Evolutionary conservation across 2,888 invertebrate genomes (phyloP).

Genomic region (Buathra laborator): DNA sequence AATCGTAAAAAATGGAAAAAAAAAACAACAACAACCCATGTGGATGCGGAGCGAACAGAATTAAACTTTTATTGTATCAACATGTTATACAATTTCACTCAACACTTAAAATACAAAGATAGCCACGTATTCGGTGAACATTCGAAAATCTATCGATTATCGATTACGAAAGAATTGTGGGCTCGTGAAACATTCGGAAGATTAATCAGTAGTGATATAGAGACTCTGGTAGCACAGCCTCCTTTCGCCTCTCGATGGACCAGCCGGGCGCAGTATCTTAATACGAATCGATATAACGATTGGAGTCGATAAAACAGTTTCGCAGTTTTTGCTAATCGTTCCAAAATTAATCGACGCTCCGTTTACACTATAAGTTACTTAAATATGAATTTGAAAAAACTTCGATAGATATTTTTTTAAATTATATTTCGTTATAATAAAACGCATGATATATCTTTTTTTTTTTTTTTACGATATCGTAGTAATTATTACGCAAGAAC

Average conservation of each 20-base stretch:
- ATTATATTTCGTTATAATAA: neutral
- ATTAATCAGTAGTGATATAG: neutral
- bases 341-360: neutral
- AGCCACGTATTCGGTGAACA: neutral
- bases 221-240: neutral
- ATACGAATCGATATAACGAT: neutral
- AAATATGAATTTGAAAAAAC: neutral
- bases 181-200: constrained; percentile 13
- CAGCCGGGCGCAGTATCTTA: neutral
- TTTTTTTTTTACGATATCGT: neutral
- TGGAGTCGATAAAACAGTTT: neutral
- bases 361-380: neutral
- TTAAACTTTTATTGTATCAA: constrained; percentile 4
- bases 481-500: neutral
- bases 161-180: neutral
- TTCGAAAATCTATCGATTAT: neutral
- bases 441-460: neutral
- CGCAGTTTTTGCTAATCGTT: neutral
- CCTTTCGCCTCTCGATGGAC: neutral
- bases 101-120: constrained; percentile 1
- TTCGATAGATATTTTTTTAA: neutral
- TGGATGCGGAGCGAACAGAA: neutral
- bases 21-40: neutral
- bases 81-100: constrained; percentile 2
- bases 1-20: neutral